These are phyloP conservation scores for Erythrocercus mccallii DNA, from an alignment of 2,113 vertebrate species.

Conservation along the genomic window DNA sequence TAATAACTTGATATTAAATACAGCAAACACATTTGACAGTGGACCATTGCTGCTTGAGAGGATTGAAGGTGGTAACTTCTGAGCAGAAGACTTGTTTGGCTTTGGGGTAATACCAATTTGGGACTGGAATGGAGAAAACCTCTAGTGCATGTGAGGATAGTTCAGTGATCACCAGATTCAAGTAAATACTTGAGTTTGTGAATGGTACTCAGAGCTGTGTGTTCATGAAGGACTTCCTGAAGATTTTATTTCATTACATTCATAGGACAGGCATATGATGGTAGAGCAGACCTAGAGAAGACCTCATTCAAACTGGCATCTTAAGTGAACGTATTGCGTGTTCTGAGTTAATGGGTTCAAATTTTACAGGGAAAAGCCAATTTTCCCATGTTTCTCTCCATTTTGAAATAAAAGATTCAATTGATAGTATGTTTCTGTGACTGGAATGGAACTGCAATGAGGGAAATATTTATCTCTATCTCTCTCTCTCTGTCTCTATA, in stretches of 20 bases:
- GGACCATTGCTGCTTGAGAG: neutral
- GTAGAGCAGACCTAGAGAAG: neutral
- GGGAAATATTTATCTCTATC: neutral
- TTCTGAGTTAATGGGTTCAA: neutral
- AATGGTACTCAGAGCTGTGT: neutral
- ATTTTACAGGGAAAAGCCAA: neutral
- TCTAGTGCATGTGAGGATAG: neutral
- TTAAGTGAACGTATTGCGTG: neutral
- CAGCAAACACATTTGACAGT: neutral
- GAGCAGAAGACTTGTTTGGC: neutral
- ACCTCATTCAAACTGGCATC: neutral
- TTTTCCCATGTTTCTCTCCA: neutral
- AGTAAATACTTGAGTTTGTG: neutral
- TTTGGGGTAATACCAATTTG: neutral
- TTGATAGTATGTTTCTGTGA: neutral
- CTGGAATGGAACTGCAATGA: neutral
- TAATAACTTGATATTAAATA: conserved; percentile 25
- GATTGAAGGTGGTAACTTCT: neutral
- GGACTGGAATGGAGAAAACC: neutral
- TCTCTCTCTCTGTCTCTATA: neutral
- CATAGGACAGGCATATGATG: neutral
- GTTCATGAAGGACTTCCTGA: neutral
- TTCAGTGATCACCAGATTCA: neutral
- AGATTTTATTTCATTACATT: neutral
- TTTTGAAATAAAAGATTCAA: neutral